Percentiles rank a stretch among this genome's conserved stretches.
Conservation (phyloP, 2,888 invertebrate genomes). For the Pyrrhia umbra region DNA sequence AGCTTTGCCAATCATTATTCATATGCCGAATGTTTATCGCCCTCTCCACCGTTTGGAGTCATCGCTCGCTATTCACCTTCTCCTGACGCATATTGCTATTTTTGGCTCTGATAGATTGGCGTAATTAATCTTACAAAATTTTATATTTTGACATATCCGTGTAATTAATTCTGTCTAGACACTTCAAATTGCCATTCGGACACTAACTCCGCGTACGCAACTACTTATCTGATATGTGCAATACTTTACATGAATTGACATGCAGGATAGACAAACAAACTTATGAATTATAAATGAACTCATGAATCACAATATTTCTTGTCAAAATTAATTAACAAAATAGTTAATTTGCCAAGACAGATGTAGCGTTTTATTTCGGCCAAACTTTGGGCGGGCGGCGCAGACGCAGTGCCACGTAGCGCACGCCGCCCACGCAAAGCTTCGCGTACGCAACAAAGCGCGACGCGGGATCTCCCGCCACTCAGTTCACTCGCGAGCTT, state of each 20-base stretch:
- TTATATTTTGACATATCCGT: constrained; percentile 60
- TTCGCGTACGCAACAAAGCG: constrained; percentile 80
- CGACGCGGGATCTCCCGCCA: constrained; percentile 67
- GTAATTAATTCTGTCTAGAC: constrained; percentile 57
- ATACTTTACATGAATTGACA: constrained; percentile 48
- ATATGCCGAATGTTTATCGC: constrained; percentile 79
- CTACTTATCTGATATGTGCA: constrained; percentile 8
- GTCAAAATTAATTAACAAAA: constrained; percentile 77
- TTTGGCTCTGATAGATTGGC: constrained; percentile 71
- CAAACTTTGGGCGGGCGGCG: constrained; percentile 70
- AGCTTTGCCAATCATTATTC: constrained; percentile 85
- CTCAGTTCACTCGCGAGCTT: constrained; percentile 85
- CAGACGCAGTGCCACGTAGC: constrained; percentile 70
- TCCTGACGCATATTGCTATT: constrained; percentile 85
- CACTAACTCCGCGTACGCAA: constrained; percentile 22
- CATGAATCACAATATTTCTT: constrained; percentile 56
- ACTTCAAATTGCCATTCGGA: constrained; percentile 31
- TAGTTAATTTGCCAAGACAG: constrained; percentile 83
- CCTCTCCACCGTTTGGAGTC: constrained; percentile 76
- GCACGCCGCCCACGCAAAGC: constrained; percentile 81
- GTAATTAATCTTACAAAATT: constrained; percentile 63
- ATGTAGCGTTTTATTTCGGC: constrained; percentile 77
- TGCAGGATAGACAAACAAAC: constrained; percentile 32
- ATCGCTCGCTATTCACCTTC: constrained; percentile 75
- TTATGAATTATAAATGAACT: constrained; percentile 46